A percentile compares a stretch with the other conserved stretches of the same genome.
Conservation (phyloP, 2,888 invertebrate species). For the Oscheius sp. region DNA sequence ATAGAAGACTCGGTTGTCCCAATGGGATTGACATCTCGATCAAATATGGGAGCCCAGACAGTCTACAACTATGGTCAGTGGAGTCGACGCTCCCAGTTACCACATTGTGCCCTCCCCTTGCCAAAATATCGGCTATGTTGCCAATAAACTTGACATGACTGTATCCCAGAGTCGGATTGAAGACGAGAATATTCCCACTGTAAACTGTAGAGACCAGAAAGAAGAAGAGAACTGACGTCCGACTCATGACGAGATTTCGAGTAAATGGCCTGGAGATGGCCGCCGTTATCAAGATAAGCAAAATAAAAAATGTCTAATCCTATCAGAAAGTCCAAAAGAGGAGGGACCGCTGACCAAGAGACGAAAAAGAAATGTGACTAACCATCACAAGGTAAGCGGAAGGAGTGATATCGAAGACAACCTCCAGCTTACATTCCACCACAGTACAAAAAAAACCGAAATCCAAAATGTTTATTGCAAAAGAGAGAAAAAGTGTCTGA, state of each 20-base stretch:
- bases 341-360: not conserved
- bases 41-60: conserved; percentile 19
- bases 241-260: not conserved
- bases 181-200: conserved; percentile 15
- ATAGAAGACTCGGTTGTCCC: conserved; percentile 6
- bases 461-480: not conserved
- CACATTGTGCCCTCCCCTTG: conserved; percentile 12
- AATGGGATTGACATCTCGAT: conserved; percentile 15
- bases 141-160: conserved; percentile 18
- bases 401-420: too few relatives aligned
- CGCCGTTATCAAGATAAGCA: too few relatives aligned
- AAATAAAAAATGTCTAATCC: not conserved
- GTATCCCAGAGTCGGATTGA: conserved; percentile 22
- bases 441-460: not conserved
- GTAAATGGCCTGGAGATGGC: too few relatives aligned
- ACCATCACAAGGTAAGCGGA: not conserved
- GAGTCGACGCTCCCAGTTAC: not conserved
- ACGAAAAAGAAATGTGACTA: not conserved
- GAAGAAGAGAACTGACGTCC: not conserved
- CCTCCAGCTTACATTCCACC: not conserved
- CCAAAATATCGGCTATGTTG: conserved; percentile 14
- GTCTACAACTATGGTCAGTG: not conserved
- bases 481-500: not conserved
- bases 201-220: not conserved
- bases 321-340: not conserved